Base-by-base conservation (phyloP, 2,113 vertebrate genomes). In the Elephas maximus region DNA sequence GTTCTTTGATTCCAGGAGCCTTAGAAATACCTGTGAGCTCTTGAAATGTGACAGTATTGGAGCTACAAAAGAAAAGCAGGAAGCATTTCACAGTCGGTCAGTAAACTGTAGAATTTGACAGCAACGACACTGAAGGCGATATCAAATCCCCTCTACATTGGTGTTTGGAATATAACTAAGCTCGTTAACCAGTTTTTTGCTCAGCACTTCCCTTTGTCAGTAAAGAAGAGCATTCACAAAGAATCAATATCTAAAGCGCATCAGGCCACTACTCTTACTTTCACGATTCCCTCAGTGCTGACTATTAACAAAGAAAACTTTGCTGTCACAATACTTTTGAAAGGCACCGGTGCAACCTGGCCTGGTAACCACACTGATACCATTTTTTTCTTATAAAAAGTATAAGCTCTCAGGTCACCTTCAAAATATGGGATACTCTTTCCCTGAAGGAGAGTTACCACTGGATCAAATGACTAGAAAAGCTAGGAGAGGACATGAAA, bases 181-280 rank as follows among this genome's bases (percentile, higher is more conserved):
- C 83, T 90, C 28, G 24, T 96, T 97, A 97, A 95, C 76, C 95
- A 86, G 76, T 10, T 92, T 93, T 82, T 94, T 73, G 88, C 96
- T 69, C 86, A 71, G 79, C 96, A 94, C 51, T 48, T 97, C 78
- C 96, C 77, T 96, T 96, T 97, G 96, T 98, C 97, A 92, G 97
- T 96, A 96, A 92, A 98, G 97, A 98, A 96, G 81, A 95, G 90
- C 44, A 91, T 96, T 95, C 93, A 90, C 87, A 96, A 82, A 97
- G 95, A 97, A 98, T 98, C 97, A 95, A 73, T 98, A 98, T 69
- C 71, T 96, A 88, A 97, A 98, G 88, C 97, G 88, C 91, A 44
- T 60, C 37, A 17, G 93, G 78, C 63, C 91, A 48, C 76, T 37
- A 3, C 53, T 80, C 33, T 71, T n/a, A 88, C 87, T 93, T 97